Evolutionary conservation across 2,797 vertebrate genomes (phyloP).

Genomic region (Cyclopterus lumpus): DNA sequence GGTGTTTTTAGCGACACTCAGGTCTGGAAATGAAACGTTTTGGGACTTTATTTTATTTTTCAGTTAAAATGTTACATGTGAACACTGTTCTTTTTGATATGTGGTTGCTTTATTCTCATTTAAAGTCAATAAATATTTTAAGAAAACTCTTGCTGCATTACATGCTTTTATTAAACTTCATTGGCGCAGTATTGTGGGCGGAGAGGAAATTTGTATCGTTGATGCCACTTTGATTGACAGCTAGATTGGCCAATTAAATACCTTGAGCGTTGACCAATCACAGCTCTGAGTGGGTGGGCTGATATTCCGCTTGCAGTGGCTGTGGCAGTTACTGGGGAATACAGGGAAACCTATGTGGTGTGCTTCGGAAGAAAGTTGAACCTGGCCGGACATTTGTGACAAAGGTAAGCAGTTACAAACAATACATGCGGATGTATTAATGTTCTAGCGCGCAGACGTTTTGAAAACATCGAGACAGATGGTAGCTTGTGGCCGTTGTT

Average conservation of each 20-base stretch:
- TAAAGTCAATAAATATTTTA: constrained; percentile 87
- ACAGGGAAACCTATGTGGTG: constrained; percentile 49
- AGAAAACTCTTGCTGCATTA: constrained; percentile 50
- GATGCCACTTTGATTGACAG: constrained; percentile 14
- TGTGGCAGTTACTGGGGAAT: constrained; percentile 20
- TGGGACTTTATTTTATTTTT: constrained; percentile 57
- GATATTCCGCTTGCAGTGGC: background rate
- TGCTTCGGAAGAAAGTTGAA: background rate
- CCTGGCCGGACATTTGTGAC: fast-evolving
- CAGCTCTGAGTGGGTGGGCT: constrained; percentile 42
- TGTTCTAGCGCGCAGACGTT: fast-evolving
- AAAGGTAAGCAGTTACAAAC: constrained; percentile 42
- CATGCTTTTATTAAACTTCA: background rate
- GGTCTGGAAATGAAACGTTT: constrained; percentile 82
- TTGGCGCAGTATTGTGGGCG: constrained; percentile 13
- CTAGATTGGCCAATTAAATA: constrained; percentile 29
- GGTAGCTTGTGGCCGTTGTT: fast-evolving
- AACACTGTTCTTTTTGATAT: constrained; percentile 83
- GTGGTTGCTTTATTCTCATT: constrained; percentile 84
- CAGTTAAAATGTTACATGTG: constrained; percentile 77
- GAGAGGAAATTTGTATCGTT: fast-evolving
- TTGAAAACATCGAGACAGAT: fast-evolving
- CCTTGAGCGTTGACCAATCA: constrained; percentile 55
- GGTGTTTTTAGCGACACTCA: constrained; percentile 84
- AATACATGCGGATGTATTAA: fast-evolving